Evolutionary conservation across 2,113 vertebrate genomes (phyloP).

Genomic region (Chinchilla lanigera): DNA sequence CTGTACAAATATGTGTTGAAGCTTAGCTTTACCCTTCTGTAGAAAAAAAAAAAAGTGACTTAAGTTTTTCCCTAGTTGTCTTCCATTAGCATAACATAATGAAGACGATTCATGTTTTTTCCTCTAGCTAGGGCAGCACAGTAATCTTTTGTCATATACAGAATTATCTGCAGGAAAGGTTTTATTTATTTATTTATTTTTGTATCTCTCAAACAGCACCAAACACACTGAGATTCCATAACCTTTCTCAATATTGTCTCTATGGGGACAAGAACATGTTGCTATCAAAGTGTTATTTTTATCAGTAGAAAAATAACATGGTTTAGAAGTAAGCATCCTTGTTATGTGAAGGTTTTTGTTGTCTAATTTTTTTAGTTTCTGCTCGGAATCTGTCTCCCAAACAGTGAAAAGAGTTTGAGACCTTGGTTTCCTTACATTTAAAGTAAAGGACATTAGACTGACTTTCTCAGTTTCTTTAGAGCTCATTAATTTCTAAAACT

Average conservation of each 20-base stretch:
- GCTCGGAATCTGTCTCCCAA: background rate
- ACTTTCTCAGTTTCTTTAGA: background rate
- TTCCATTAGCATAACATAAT: conserved; percentile 1
- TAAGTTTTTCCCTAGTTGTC: background rate
- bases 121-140: background rate
- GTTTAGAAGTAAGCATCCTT: background rate
- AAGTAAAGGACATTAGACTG: background rate
- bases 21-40: background rate
- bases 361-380: background rate
- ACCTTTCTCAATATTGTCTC: background rate
- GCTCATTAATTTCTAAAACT: background rate
- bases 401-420: background rate
- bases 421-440: background rate
- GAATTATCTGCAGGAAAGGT: background rate
- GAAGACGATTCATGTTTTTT: background rate
- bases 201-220: conserved; percentile 1
- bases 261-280: background rate
- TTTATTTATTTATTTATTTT: background rate
- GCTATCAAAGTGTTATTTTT: background rate
- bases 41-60: background rate
- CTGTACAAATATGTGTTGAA: background rate
- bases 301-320: background rate
- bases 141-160: background rate
- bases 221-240: background rate
- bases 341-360: background rate